These are phyloP conservation scores for Acromyrmex echinatior DNA, from an alignment of 1,140 invertebrate species.

Conservation along the genomic window DNA sequence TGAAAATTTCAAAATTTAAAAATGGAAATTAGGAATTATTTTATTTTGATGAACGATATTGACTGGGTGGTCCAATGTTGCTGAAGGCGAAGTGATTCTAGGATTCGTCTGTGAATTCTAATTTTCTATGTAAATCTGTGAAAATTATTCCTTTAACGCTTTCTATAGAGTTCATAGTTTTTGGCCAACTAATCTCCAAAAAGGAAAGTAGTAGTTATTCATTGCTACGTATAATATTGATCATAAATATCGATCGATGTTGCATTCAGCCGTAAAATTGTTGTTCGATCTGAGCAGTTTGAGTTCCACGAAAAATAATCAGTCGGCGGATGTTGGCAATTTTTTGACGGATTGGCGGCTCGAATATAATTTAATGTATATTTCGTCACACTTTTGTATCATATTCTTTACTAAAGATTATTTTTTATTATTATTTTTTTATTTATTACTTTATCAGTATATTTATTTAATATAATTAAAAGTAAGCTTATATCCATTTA, in stretches of 20 bases:
- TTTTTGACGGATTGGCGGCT: constrained; percentile 74
- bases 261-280: constrained; percentile 77
- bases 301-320: constrained; percentile 84
- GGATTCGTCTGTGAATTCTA: neutral
- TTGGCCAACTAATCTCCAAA: neutral
- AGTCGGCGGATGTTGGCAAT: constrained; percentile 82
- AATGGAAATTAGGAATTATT: neutral
- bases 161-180: neutral
- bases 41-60: neutral
- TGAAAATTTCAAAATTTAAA: neutral
- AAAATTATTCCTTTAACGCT: neutral
- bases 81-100: neutral
- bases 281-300: constrained; percentile 75
- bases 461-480: neutral
- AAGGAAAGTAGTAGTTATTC: constrained; percentile 41
- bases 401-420: neutral
- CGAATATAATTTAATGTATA: constrained; percentile 70
- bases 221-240: neutral
- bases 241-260: constrained; percentile 44
- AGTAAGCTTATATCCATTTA: neutral
- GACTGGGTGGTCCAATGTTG: constrained; percentile 14
- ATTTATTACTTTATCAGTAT: neutral
- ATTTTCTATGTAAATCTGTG: neutral
- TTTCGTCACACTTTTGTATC: constrained; percentile 16
- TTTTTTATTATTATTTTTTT: neutral